Conservation (phyloP, 2,113 vertebrate species). For the Spilogale gracilis region DNA sequence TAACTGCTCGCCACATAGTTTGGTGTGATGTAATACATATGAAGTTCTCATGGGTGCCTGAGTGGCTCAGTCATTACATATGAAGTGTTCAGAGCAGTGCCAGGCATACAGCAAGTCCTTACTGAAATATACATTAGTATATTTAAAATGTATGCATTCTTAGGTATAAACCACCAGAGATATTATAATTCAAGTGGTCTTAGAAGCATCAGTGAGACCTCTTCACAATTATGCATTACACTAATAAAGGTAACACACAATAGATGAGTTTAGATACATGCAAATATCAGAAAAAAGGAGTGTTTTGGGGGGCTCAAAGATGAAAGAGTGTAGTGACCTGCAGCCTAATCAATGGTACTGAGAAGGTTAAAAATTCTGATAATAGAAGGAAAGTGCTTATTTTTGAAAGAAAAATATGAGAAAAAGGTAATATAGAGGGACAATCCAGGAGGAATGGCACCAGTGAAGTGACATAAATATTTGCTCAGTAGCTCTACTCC, state of each 20-base stretch:
- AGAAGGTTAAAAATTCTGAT: neutral
- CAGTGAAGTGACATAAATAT: neutral
- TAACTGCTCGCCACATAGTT: neutral
- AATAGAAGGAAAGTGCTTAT: neutral
- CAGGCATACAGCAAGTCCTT: neutral
- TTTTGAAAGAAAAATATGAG: neutral
- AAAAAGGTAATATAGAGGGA: neutral
- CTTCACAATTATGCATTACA: neutral
- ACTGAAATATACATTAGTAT: conserved; percentile 17
- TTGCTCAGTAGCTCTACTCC: neutral
- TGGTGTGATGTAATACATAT: neutral
- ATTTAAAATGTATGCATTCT: neutral
- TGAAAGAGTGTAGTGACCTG: neutral
- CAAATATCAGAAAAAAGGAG: neutral
- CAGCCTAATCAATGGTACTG: neutral
- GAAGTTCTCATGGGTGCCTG: no score
- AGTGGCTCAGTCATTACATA: no score
- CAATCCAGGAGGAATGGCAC: neutral
- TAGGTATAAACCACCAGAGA: neutral
- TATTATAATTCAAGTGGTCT: neutral
- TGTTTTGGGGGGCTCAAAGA: neutral
- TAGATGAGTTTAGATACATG: neutral
- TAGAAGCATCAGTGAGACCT: neutral
- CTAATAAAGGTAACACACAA: neutral
- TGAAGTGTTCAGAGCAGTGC: neutral